These are phyloP conservation scores for Chaetodon trifascialis DNA, from an alignment of 2,113 vertebrate genomes.

Conservation along the genomic window DNA sequence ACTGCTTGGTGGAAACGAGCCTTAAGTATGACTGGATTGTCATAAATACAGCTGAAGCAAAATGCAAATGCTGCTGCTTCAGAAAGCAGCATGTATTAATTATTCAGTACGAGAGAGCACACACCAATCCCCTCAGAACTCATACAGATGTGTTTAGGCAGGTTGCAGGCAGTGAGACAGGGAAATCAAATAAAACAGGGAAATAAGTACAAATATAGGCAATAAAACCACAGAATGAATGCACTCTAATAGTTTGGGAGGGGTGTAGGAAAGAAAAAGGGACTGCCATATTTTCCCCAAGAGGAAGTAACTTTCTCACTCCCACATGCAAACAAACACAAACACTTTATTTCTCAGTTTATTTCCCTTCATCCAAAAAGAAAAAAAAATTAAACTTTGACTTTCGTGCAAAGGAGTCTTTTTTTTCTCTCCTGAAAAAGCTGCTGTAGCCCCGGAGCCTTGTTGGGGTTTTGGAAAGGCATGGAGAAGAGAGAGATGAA, in stretches of 20 bases:
- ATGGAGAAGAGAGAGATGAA: conserved; percentile 30
- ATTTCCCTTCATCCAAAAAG: background rate
- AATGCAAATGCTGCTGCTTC: conserved; percentile 23
- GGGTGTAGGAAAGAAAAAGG: conserved; percentile 9
- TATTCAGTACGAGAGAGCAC: conserved; percentile 31
- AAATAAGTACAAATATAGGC: conserved; percentile 48
- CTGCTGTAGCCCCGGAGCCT: conserved; percentile 59
- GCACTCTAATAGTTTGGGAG: conserved; percentile 25
- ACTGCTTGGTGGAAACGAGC: too few species aligned
- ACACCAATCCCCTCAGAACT: conserved; percentile 17
- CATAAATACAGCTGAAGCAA: conserved; percentile 26
- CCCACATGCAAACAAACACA: conserved; percentile 27
- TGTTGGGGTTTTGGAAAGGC: conserved; percentile 53
- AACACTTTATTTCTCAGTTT: conserved; percentile 33
- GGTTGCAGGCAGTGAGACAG: conserved; percentile 35
- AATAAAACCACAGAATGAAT: conserved; percentile 37
- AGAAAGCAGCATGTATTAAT: conserved; percentile 15
- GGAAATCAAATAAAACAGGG: conserved; percentile 47
- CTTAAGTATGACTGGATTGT: background rate
- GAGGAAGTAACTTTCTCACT: conserved; percentile 31
- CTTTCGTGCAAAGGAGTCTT: conserved; percentile 24
- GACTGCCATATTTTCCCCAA: conserved; percentile 34
- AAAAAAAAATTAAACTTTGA: background rate
- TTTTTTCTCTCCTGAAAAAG: conserved; percentile 30
- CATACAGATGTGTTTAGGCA: conserved; percentile 7